A percentile compares a stretch with the other conserved stretches of the same genome.
Evolutionary conservation across 2,797 vertebrate species (phyloP).

Genomic region (Knipowitschia caucasica): DNA sequence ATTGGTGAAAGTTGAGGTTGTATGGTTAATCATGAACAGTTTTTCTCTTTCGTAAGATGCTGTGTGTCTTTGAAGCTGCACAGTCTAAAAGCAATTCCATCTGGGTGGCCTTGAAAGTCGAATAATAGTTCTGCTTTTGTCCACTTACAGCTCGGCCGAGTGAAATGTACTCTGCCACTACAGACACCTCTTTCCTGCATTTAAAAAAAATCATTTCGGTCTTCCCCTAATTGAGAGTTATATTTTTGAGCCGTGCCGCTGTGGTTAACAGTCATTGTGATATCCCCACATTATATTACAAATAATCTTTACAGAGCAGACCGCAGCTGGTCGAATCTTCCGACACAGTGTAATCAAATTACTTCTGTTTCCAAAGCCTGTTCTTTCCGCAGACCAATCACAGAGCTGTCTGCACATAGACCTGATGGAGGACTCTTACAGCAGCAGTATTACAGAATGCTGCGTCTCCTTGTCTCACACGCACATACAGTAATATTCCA

Average conservation of each 20-base stretch:
- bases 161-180: constrained; percentile 51
- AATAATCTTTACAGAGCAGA: constrained; percentile 18
- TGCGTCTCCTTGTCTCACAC: constrained; percentile 17
- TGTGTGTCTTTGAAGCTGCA: constrained; percentile 45
- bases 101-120: constrained; percentile 60
- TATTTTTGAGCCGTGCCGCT: constrained; percentile 17
- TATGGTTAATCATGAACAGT: constrained; percentile 24
- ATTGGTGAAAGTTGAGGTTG: constrained; percentile 36
- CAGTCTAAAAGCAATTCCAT: constrained; percentile 61
- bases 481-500: constrained; percentile 37
- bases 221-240: constrained; percentile 35
- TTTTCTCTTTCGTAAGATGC: constrained; percentile 58
- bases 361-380: constrained; percentile 25
- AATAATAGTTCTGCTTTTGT: constrained; percentile 53
- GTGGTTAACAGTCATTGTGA: constrained; percentile 25
- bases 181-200: constrained; percentile 40
- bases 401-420: constrained; percentile 7
- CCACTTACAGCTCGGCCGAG: constrained; percentile 54
- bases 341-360: constrained; percentile 22
- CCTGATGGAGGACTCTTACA: constrained; percentile 26
- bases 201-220: constrained; percentile 44
- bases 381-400: constrained; percentile 26
- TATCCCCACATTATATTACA: constrained; percentile 18
- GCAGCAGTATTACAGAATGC: background rate
- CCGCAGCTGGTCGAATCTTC: constrained; percentile 9